phyloP scores from a whole-genome alignment of 2,797 vertebrate genomes.

The Uromys caudimaculatus region DNA sequence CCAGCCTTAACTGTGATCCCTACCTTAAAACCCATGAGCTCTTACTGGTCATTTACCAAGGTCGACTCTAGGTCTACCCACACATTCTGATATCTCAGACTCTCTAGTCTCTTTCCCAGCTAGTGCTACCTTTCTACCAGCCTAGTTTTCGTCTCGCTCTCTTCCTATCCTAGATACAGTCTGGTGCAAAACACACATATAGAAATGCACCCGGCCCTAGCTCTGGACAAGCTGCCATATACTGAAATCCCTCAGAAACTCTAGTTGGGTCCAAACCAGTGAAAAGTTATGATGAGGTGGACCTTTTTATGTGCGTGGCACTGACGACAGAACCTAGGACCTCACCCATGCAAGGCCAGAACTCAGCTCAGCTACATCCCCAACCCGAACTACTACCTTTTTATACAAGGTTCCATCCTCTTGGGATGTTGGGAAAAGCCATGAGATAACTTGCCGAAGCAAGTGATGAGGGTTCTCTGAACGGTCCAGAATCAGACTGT shows the following conservation, averaged over 20 bases:
- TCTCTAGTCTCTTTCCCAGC: slow-evolving; percentile 1
- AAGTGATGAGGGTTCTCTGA: slow-evolving; percentile 13
- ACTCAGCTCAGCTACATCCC: background rate
- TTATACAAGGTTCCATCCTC: background rate
- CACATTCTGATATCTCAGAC: background rate
- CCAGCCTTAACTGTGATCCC: slow-evolving; percentile 81
- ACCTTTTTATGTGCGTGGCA: background rate
- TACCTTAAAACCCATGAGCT: background rate
- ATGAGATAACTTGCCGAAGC: background rate
- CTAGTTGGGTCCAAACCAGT: slow-evolving; percentile 41
- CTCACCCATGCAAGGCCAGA: background rate
- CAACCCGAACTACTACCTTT: background rate
- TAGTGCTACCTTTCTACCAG: background rate
- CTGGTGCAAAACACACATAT: background rate
- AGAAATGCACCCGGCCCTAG: background rate
- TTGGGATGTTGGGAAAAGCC: slow-evolving; percentile 6
- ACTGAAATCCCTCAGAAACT: slow-evolving; percentile 23
- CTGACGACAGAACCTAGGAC: background rate
- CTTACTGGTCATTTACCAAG: background rate
- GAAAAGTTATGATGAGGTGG: background rate
- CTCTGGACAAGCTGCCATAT: background rate
- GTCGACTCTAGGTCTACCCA: background rate
- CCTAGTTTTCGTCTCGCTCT: background rate
- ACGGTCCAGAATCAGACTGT: slow-evolving; percentile 39
- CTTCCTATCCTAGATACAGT: background rate